Percentiles rank a stretch among this genome's conserved stretches.
phyloP scores from a whole-genome alignment of 1,140 invertebrate species.

The Ctenoplectra terminalis region DNA sequence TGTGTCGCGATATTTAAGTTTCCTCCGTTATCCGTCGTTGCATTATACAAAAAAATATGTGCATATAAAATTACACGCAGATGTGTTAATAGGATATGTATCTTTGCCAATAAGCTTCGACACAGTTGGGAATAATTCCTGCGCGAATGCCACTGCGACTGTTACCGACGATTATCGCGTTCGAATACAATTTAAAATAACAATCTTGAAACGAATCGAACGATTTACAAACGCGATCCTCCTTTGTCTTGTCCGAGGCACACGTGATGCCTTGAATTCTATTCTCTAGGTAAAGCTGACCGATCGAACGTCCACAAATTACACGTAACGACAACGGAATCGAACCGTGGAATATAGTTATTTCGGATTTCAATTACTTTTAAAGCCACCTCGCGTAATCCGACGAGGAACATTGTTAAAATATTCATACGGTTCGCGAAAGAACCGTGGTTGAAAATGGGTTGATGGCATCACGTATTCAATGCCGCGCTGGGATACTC shows the following conservation, averaged over 20 bases:
- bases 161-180: background rate
- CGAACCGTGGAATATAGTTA: conserved; percentile 1
- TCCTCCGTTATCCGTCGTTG: too few species aligned
- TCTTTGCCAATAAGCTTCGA: background rate
- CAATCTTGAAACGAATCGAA: too few species aligned
- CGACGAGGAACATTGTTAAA: background rate
- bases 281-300: background rate
- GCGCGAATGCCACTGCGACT: background rate
- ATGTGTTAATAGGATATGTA: background rate
- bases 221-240: too few species aligned
- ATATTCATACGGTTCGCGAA: background rate
- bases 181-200: background rate
- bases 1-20: too few species aligned
- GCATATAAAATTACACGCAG: background rate
- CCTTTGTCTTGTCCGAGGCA: background rate
- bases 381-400: background rate
- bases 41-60: background rate
- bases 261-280: conserved; percentile 26
- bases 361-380: background rate
- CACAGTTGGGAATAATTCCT: background rate
- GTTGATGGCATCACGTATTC: conserved; percentile 13
- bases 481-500: background rate
- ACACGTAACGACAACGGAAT: conserved; percentile 10
- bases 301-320: conserved; percentile 20
- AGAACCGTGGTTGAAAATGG: background rate